Evolutionary conservation across 2,797 vertebrate species (phyloP).

Genomic region (Dipus sagitta): DNA sequence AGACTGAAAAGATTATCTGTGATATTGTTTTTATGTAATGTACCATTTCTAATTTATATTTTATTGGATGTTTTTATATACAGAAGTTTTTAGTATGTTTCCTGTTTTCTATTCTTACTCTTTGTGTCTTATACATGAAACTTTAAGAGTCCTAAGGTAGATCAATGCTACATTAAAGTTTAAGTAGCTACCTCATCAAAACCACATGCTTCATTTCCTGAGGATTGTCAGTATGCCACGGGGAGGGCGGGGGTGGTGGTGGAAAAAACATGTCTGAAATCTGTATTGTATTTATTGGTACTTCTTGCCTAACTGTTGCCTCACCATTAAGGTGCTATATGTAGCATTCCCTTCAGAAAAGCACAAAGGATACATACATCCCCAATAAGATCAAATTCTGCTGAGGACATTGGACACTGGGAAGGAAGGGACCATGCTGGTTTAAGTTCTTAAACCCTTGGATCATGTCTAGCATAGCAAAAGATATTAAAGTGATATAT

Average conservation of each 20-base stretch:
- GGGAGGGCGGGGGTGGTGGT: neutral
- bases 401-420: neutral
- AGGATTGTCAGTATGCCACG: slow-evolving; percentile 41
- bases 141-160: slow-evolving; percentile 52
- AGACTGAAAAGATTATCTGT: neutral
- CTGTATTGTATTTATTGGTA: neutral
- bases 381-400: slow-evolving; percentile 17
- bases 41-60: slow-evolving; percentile 64
- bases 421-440: neutral
- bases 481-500: slow-evolving; percentile 37
- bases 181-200: slow-evolving; percentile 70
- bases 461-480: slow-evolving; percentile 42
- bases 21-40: neutral
- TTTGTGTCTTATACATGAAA: slow-evolving; percentile 62
- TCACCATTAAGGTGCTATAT: neutral
- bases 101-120: slow-evolving; percentile 1
- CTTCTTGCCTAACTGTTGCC: slow-evolving; percentile 8
- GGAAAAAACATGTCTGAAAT: slow-evolving; percentile 28
- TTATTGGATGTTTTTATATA: slow-evolving; percentile 68
- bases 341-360: neutral
- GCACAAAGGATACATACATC: neutral
- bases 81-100: slow-evolving; percentile 49
- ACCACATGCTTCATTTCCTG: slow-evolving; percentile 77
- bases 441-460: slow-evolving; percentile 39
- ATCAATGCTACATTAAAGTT: slow-evolving; percentile 80